A percentile compares a stretch with the other conserved stretches of the same genome.
phyloP scores from a whole-genome alignment of 2,113 vertebrate genomes.

The Cheirogaleus medius region DNA sequence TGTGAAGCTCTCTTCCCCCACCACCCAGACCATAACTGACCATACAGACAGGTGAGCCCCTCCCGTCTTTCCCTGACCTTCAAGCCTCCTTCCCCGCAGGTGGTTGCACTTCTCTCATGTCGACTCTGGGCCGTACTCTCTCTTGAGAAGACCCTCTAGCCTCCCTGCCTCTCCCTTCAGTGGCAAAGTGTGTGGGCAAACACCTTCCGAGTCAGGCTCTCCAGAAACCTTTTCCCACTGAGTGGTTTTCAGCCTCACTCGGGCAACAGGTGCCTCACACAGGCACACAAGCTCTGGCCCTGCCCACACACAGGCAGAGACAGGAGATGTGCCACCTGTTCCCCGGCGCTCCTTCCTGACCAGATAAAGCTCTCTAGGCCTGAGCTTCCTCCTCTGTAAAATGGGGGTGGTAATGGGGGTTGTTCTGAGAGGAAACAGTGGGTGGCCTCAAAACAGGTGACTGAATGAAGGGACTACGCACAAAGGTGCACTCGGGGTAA shows the following conservation, averaged over 20 bases:
- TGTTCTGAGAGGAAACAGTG: not conserved
- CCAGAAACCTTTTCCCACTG: accelerated
- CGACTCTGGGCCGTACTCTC: not conserved
- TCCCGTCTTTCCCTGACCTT: not conserved
- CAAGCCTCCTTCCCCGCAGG: not conserved
- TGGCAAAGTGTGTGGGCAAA: not conserved
- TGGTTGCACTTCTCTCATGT: not conserved
- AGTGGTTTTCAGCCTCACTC: not conserved
- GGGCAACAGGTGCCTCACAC: accelerated
- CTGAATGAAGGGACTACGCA: not conserved
- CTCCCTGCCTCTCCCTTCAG: not conserved
- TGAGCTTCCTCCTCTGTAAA: not conserved
- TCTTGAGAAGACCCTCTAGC: not conserved
- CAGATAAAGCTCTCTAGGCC: not conserved
- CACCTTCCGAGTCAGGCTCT: not conserved
- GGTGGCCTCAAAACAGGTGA: not conserved
- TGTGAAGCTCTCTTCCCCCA: accelerated
- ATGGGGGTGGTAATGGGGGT: too few relatives aligned
- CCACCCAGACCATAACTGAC: not conserved
- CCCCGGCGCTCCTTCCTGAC: not conserved
- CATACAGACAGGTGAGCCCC: not conserved
- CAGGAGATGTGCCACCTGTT: not conserved
- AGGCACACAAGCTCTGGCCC: not conserved
- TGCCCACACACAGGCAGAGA: not conserved
- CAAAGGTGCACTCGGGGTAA: not conserved